phyloP scores from a whole-genome alignment of 2,113 vertebrate species.

The Spilogale gracilis region DNA sequence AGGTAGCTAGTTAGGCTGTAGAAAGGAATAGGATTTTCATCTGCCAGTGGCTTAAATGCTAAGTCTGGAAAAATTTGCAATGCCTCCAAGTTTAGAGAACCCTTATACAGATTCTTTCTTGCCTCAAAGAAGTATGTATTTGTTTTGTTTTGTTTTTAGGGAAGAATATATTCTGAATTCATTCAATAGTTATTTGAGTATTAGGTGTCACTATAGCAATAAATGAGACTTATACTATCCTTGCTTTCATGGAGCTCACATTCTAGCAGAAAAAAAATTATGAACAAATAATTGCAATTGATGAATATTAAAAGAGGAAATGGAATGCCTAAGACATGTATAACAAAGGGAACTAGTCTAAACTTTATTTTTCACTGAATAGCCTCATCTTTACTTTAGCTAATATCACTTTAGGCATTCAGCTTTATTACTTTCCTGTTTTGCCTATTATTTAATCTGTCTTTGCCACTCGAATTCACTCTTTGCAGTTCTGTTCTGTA shows the following conservation, averaged over 20 bases:
- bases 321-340: not conserved
- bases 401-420: not conserved
- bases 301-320: conserved; percentile 15
- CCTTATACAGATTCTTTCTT: conserved; percentile 31
- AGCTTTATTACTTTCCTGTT: not conserved
- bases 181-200: conserved; percentile 39
- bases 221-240: not conserved
- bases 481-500: not conserved
- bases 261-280: not conserved
- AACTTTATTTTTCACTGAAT: conserved; percentile 32
- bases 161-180: not conserved
- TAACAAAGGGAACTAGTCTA: not conserved
- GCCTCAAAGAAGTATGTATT: not conserved
- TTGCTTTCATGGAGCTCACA: not conserved
- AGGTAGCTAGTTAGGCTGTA: not conserved
- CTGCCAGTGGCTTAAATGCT: not conserved
- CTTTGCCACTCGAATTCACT: not conserved
- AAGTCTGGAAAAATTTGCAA: not conserved
- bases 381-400: conserved; percentile 21
- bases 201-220: not conserved
- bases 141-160: not conserved
- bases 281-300: not conserved
- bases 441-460: conserved; percentile 1
- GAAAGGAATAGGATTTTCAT: not conserved
- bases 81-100: not conserved